These are phyloP conservation scores for Leucoptera coffeella DNA, from an alignment of 2,888 invertebrate genomes.

Conservation along the genomic window DNA sequence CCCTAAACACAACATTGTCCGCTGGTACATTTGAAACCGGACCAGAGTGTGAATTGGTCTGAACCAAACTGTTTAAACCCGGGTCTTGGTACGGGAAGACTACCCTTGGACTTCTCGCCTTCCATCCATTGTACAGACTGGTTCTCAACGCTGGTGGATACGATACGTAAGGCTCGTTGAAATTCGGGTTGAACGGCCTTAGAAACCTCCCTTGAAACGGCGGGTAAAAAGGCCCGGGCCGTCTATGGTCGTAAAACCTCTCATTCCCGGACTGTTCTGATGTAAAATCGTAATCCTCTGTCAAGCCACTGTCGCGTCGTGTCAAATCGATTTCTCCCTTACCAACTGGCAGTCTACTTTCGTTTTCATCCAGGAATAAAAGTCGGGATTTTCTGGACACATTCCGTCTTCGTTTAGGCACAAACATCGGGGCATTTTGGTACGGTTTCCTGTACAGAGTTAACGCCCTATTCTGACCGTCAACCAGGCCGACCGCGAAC, in stretches of 20 bases:
- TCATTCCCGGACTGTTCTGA: slow-evolving; percentile 33
- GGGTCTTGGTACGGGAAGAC: slow-evolving; percentile 41
- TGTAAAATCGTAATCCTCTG: slow-evolving; percentile 35
- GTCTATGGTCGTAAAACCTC: slow-evolving; percentile 25
- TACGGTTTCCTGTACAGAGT: slow-evolving; percentile 29
- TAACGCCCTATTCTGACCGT: slow-evolving; percentile 30
- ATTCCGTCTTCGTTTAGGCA: slow-evolving; percentile 23
- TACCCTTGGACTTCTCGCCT: slow-evolving; percentile 38
- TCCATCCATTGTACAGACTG: slow-evolving; percentile 41
- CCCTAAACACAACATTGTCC: slow-evolving; percentile 50
- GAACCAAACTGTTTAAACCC: slow-evolving; percentile 22
- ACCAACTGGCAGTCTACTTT: slow-evolving; percentile 23
- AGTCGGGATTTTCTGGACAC: slow-evolving; percentile 20
- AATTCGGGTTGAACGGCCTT: slow-evolving; percentile 28
- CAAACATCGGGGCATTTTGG: slow-evolving; percentile 29
- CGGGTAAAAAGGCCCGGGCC: slow-evolving; percentile 13
- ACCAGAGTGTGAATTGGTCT: slow-evolving; percentile 34
- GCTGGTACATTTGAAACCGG: slow-evolving; percentile 14
- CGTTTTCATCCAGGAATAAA: slow-evolving; percentile 31
- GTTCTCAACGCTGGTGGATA: slow-evolving; percentile 23
- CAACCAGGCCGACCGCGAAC: slow-evolving; percentile 23
- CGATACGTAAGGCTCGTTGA: slow-evolving; percentile 10
- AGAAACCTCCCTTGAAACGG: slow-evolving; percentile 27
- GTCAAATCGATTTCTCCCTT: slow-evolving; percentile 39
- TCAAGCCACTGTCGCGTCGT: slow-evolving; percentile 18